Percentiles rank a stretch among this genome's conserved stretches.
Evolutionary conservation across 2,797 vertebrate genomes (phyloP).

Genomic region (Danio albolineatus): DNA sequence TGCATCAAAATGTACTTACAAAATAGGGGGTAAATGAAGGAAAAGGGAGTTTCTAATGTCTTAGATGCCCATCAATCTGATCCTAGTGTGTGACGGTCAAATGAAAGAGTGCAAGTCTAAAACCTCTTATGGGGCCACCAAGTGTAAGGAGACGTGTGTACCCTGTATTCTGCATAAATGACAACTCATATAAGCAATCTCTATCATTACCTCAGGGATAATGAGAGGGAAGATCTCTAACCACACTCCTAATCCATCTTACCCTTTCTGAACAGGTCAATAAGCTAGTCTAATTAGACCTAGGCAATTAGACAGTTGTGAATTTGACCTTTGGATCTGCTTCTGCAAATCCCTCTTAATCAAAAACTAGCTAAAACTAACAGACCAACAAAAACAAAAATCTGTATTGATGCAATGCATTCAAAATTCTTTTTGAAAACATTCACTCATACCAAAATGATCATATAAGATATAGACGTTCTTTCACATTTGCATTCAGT

Average conservation of each 20-base stretch:
- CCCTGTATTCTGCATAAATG: constrained; percentile 16
- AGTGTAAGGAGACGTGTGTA: not conserved
- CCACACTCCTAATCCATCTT: not conserved
- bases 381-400: not conserved
- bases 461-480: not conserved
- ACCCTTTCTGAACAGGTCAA: not conserved
- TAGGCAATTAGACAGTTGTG: not conserved
- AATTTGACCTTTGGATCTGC: constrained; percentile 1
- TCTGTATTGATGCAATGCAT: not conserved
- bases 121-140: not conserved
- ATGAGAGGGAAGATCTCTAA: not conserved
- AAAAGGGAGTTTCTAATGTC: not conserved
- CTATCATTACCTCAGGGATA: constrained; percentile 18
- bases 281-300: not conserved
- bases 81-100: not conserved
- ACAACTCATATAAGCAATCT: not conserved
- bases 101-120: not conserved
- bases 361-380: not conserved
- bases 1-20: not conserved
- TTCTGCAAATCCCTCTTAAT: not conserved
- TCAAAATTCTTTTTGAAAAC: not conserved
- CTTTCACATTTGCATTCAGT: not conserved
- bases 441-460: too few species aligned
- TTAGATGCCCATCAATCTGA: not conserved
- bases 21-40: not conserved